A percentile compares a stretch with the other conserved stretches of the same genome.
Conservation (phyloP, 2,113 vertebrate genomes). For the Brachyistius frenatus region DNA sequence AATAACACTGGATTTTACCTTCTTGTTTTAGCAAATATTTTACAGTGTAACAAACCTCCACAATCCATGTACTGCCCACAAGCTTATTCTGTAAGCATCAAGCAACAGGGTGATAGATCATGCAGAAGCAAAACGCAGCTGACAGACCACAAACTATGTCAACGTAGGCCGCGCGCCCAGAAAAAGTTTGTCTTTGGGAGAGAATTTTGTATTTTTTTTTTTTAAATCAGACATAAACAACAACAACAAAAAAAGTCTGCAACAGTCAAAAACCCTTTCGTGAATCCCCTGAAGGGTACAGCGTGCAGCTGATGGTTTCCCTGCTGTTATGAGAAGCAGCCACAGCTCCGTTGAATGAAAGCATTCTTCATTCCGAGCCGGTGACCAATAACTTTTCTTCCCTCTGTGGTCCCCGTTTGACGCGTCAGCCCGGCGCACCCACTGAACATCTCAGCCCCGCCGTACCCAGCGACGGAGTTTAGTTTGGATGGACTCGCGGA, state of each 20-base stretch:
- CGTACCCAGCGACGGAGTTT: neutral
- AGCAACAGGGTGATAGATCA: neutral
- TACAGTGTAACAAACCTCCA: constrained; percentile 4
- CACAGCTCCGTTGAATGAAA: constrained; percentile 61
- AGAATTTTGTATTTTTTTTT: neutral
- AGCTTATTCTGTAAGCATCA: neutral
- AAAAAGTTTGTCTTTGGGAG: neutral
- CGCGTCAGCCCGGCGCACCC: constrained; percentile 72
- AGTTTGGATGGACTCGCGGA: constrained; percentile 61
- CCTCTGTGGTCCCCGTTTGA: constrained; percentile 45
- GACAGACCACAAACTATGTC: neutral
- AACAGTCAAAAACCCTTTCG: constrained; percentile 6
- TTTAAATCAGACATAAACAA: neutral
- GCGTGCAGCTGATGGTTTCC: neutral
- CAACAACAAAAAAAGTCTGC: neutral
- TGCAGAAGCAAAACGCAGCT: constrained; percentile 10
- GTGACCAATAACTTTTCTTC: constrained; percentile 60
- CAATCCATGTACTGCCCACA: neutral
- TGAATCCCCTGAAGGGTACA: neutral
- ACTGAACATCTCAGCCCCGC: constrained; percentile 40
- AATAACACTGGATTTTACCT: neutral
- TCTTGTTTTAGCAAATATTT: neutral
- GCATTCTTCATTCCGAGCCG: constrained; percentile 63
- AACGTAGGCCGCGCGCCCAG: neutral
- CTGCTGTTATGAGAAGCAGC: constrained; percentile 42